Base-by-base conservation (phyloP, 2,113 vertebrate species). In the Aptenodytes patagonicus region DNA sequence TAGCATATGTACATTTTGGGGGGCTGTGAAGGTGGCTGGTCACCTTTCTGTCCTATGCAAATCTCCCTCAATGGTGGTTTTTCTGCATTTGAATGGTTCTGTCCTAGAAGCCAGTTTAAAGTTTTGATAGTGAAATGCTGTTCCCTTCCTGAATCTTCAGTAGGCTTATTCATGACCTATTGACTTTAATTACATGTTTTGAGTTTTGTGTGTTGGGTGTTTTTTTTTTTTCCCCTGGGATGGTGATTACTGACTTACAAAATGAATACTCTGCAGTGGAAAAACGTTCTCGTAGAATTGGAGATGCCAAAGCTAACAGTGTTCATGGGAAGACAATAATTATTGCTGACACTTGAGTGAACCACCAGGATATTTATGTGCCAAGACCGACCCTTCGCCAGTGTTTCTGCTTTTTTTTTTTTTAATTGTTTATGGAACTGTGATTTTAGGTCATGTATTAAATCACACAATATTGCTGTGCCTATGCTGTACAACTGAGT, bases 131-230 rank as follows among this genome's bases (percentile, higher is more conserved):
- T 72, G 28, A 83, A 90, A 86, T 54, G 21, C 18, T 68, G 0
- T 60, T 79, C 19, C 8, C 32, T 88, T 85, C 38, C 61, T 83
- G 29, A 72, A 60, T 84, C 34, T 91, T 84, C 29, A 55, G 29
- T 21, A 42, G 34, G 5, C 14, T 82, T 79, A 72, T 85, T 88
- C 36, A 52, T 64, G 52, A 44, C 17, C 10, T 6, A 6, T 20
- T 76, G 58, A 65, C 54, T 89, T 52, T 36, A 40, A 52, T 75
- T 19, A 28, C 26, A 25, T 36, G 29, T 7, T 76, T 76, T 62
- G 29, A 13, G 9, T 2, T 54, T 64, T 32, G 18, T 3, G 9
- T 18, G 38, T 64, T 13, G 7, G 5, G 0, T 54, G 51, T 1
- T 31, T 40, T 17, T 21, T 72, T 34, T 9, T 7, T 42, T 42